Evolutionary conservation across 2,797 vertebrate genomes (phyloP), one percentile per base, ranked within the genome.

Genomic region (Ctenopoma kingsleyae): DNA sequence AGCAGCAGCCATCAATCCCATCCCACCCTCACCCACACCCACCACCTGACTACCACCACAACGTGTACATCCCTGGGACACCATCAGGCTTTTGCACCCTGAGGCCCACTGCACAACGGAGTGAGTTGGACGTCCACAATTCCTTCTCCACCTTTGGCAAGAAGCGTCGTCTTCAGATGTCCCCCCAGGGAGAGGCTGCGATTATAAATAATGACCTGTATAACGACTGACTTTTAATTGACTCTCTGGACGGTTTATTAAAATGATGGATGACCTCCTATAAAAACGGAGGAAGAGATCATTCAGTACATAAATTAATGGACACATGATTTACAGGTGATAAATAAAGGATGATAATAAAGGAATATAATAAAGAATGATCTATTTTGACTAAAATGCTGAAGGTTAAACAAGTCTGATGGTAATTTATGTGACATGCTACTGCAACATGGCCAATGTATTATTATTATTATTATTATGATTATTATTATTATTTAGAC

Each of bases 61-160:
- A 98, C 0, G 94, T 98, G 35, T 97, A 97, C 87, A 98, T 97
- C 73, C 97, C 97, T 0, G 96, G 96, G 65, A 98, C 96, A 0
- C 95, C 96, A 0, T 95, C 94, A 0, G 91, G 92, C 30, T 91
- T 96, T 74, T 94, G 95, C 76, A 94, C 95, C 53, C 88, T 94
- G 84, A 94, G 96, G 77, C 95, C 92, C 0, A 20, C 93, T 0
- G 91, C 54, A 0, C 92, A 92, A 54, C 93, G 94, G 60, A 91
- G 91, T 2, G 95, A 96, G 58, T 76, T 92, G 23, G 96, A 97
- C 25, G 94, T 95, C 80, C 95, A 96, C 88, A 97, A 96, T 85
- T 94, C 96, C 61, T 98, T 98, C 90, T 97, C 97, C 62, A 98
- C 97, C 38, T 98, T 98, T 79, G 97, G 97, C 69, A 98, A 98